These are phyloP conservation scores for Apodemia zela DNA, from an alignment of 2,888 invertebrate genomes.

Conservation along the genomic window DNA sequence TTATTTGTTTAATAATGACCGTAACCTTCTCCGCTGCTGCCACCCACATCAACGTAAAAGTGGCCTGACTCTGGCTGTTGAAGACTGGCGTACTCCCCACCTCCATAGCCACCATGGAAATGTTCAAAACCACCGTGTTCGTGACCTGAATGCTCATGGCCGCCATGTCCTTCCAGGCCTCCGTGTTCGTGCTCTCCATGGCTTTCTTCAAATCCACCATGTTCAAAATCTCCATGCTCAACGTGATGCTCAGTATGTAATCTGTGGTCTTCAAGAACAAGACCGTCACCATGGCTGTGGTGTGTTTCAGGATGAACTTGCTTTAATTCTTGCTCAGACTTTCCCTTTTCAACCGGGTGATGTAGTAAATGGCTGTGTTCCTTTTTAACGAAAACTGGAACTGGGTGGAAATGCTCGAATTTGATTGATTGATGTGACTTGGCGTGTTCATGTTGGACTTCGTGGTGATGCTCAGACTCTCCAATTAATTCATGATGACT, in stretches of 20 bases:
- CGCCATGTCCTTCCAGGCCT: conserved; percentile 30
- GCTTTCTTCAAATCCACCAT: conserved; percentile 35
- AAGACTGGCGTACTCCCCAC: conserved; percentile 56
- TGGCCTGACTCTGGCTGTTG: conserved; percentile 53
- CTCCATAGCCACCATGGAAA: conserved; percentile 50
- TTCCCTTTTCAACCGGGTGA: conserved; percentile 83
- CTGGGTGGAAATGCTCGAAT: conserved; percentile 85
- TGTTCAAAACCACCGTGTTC: conserved; percentile 37
- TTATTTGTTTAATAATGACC: conserved; percentile 58
- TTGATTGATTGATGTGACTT: conserved; percentile 86
- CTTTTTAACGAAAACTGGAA: conserved; percentile 85
- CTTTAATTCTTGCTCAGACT: conserved; percentile 81
- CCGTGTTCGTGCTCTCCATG: conserved; percentile 45
- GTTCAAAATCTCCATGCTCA: conserved; percentile 46
- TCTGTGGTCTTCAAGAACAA: conserved; percentile 81
- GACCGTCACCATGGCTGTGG: conserved; percentile 78
- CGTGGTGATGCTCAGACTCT: conserved; percentile 79
- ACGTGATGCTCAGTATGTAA: conserved; percentile 60
- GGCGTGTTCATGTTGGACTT: conserved; percentile 83
- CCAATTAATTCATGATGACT: conserved; percentile 64
- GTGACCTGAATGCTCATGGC: conserved; percentile 39
- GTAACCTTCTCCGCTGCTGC: conserved; percentile 59
- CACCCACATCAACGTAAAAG: conserved; percentile 54
- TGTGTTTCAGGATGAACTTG: conserved; percentile 82
- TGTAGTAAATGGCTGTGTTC: conserved; percentile 83